These are phyloP conservation scores for Rhynchomys soricoides DNA, from an alignment of 2,113 vertebrate genomes.

Conservation along the genomic window DNA sequence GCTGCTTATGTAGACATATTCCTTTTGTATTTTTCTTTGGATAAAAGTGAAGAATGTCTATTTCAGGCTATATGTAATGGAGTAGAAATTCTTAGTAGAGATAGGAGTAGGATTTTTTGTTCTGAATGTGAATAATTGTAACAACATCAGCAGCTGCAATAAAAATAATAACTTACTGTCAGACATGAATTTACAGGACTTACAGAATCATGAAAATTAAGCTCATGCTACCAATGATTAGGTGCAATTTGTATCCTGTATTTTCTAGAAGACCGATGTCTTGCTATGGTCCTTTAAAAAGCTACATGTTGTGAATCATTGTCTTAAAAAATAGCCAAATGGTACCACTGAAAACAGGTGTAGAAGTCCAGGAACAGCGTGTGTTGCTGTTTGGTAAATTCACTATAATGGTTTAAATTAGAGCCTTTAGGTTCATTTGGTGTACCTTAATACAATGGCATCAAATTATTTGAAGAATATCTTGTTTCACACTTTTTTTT, in stretches of 20 bases:
- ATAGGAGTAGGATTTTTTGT: not conserved
- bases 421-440: not conserved
- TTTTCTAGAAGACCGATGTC: not conserved
- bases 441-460: not conserved
- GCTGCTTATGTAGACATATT: not conserved
- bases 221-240: not conserved
- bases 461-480: not conserved
- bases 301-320: not conserved
- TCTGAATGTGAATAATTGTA: not conserved
- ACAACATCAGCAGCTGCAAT: not conserved
- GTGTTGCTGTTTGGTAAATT: not conserved
- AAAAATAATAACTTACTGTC: not conserved
- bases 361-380: not conserved
- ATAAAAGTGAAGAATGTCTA: not conserved
- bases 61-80: not conserved
- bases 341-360: not conserved
- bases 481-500: not conserved
- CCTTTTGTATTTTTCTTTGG: slow-evolving; percentile 27
- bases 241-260: not conserved
- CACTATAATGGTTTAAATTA: not conserved
- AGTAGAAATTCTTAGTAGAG: not conserved
- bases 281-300: not conserved
- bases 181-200: not conserved
- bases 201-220: not conserved
- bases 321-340: not conserved